Conservation (phyloP, 2,113 vertebrate genomes). For the Ascaphus truei region DNA sequence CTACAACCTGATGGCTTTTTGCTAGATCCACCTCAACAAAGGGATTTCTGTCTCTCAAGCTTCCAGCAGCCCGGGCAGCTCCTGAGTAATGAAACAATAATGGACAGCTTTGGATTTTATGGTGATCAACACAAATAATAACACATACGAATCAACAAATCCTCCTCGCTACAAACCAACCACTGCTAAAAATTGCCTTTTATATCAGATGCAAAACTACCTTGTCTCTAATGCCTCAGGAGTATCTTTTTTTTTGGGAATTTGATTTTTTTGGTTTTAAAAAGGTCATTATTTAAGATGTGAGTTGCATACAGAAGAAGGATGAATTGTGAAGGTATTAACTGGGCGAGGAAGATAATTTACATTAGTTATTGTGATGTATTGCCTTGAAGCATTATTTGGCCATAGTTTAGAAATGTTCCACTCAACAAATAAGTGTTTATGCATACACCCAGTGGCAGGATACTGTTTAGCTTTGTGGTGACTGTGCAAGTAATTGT, state of each 20-base stretch:
- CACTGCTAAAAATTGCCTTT: slow-evolving; percentile 41
- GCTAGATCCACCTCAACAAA: no score
- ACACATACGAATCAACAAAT: slow-evolving; percentile 35
- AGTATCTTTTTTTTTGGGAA: neutral
- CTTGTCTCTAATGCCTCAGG: no score
- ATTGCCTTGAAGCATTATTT: slow-evolving; percentile 38
- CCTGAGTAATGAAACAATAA: slow-evolving; percentile 41
- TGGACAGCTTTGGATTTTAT: slow-evolving; percentile 39
- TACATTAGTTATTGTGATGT: slow-evolving; percentile 54
- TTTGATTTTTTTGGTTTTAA: slow-evolving; percentile 35
- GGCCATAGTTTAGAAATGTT: slow-evolving; percentile 20
- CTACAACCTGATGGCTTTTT: no score
- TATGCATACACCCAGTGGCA: slow-evolving; percentile 41
- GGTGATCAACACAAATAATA: slow-evolving; percentile 45
- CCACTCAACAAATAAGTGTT: slow-evolving; percentile 39
- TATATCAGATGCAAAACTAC: neutral
- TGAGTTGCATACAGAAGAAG: slow-evolving; percentile 47
- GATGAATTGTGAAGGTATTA: slow-evolving; percentile 43
- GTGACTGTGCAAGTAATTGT: slow-evolving; percentile 44
- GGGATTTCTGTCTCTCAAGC: no score
- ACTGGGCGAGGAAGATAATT: slow-evolving; percentile 42
- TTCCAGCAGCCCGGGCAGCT: slow-evolving; percentile 35
- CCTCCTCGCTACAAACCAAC: slow-evolving; percentile 44
- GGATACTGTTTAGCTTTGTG: slow-evolving; percentile 49
- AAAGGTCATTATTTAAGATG: slow-evolving; percentile 46